Base-by-base conservation (phyloP, 2,113 vertebrate species). In the Dicaeum eximium region DNA sequence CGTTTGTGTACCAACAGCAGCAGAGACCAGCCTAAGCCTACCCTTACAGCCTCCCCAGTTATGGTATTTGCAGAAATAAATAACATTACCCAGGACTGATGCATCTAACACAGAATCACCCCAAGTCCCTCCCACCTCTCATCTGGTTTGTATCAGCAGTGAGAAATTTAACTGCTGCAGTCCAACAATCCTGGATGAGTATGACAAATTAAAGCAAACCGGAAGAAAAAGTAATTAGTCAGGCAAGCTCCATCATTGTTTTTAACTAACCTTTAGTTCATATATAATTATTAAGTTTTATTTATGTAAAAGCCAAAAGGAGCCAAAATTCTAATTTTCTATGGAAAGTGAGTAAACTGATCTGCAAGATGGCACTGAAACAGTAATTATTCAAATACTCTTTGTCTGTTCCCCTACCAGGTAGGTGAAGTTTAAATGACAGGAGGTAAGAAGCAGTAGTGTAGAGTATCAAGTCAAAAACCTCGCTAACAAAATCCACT, bases 51-150 rank as follows among this genome's bases (percentile, higher is more conserved):
- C 48, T 54, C 37, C 86, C 75, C 67, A 3, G 15, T 31, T 57
- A 51, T 3, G 28, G 30, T 21, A 64, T 37, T 75, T 80, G 65
- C 80, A 93, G 53, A 64, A 84, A 81, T 44, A 86, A 90, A 6
- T 40, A 69, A 66, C 33, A 20, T 83, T 54, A 80, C 74, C 80
- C 71, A 74, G 35, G 42, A 77, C 22, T 2, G 22, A 66, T 40
- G 69, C 44, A 80, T 51, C 88, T 92, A 92, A 62, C 28, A 84
- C 3, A 66, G 23, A 58, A 88, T 28, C 37, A 70, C 69, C 86
- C 83, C 51, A 62, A 90, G n/a, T 58, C 87, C 87, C 93, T 93
- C 94, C 71, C 75, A 56, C 64, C 75, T 62, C 82, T 65, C 80
- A 72, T 80, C 79, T 80, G 54, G 50, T 74, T 77, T 80, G 30